Percentiles rank a stretch among this genome's conserved stretches.
These are phyloP conservation scores for Falco biarmicus DNA, from an alignment of 2,797 vertebrate species.

Conservation along the genomic window DNA sequence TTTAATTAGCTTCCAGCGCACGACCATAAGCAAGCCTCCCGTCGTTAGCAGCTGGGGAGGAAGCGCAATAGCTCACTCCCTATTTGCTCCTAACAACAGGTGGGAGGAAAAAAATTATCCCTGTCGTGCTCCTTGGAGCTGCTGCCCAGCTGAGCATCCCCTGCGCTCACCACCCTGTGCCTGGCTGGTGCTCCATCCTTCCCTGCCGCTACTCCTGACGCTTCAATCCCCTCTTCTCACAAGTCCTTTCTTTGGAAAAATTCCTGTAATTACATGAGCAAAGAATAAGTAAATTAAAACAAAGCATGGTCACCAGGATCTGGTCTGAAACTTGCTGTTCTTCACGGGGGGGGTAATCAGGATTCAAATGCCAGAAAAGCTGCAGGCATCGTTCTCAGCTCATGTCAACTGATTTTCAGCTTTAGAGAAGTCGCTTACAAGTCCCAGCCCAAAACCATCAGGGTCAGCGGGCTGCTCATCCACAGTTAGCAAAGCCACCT, in stretches of 20 bases:
- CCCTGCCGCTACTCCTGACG: background rate
- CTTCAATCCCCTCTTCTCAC: background rate
- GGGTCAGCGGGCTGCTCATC: background rate
- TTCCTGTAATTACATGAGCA: background rate
- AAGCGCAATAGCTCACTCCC: background rate
- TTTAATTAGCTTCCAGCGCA: conserved; percentile 66
- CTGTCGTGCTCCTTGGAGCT: accelerated
- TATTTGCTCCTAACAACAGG: background rate
- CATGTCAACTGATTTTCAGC: background rate
- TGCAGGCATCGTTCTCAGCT: accelerated
- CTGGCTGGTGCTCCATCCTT: background rate
- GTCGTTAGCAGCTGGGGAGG: background rate
- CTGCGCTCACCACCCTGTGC: background rate
- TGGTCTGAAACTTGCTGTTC: background rate
- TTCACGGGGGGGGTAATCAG: accelerated
- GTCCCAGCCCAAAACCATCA: accelerated
- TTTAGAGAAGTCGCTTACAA: background rate
- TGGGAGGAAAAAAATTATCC: background rate
- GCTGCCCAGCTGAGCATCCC: background rate
- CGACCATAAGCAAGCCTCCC: background rate
- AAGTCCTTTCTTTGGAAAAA: background rate
- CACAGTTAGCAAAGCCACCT: background rate
- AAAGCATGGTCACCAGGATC: background rate
- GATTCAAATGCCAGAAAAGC: background rate
- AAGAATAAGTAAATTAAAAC: background rate